phyloP scores from a whole-genome alignment of 2,797 vertebrate genomes.

The Neoniphon sammara region DNA sequence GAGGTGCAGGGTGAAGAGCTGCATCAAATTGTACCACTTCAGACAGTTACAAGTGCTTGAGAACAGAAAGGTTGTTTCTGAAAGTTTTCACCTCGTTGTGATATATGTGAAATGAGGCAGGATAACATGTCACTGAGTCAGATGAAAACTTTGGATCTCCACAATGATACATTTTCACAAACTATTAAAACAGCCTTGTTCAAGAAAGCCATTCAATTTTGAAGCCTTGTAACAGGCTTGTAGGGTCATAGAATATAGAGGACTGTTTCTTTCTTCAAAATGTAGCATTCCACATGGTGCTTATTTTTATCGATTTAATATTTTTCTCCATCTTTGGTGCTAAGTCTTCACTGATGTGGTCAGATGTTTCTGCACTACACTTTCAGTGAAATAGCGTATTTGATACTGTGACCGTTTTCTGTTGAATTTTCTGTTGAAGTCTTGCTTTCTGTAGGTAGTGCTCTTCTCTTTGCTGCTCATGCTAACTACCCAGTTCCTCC shows the following conservation, averaged over 20 bases:
- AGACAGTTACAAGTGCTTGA: neutral
- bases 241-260: neutral
- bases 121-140: neutral
- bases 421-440: too few species aligned
- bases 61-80: neutral
- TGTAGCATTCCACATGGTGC: too few species aligned
- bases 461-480: too few species aligned
- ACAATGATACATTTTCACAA: neutral
- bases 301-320: too few species aligned
- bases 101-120: neutral
- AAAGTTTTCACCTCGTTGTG: neutral
- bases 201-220: too few species aligned
- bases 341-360: neutral
- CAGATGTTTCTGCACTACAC: neutral
- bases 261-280: too few species aligned
- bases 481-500: neutral
- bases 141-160: neutral
- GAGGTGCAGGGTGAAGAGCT: conserved; percentile 14
- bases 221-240: neutral
- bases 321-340: too few species aligned
- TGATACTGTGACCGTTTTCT: too few species aligned
- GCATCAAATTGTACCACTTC: conserved; percentile 1
- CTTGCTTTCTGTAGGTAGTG: too few species aligned
- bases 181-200: neutral
- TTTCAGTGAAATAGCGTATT: too few species aligned